Conservation (phyloP, 35 echinoderm and acorn worm species). For the Hemicentrotus pulcherrimus region DNA sequence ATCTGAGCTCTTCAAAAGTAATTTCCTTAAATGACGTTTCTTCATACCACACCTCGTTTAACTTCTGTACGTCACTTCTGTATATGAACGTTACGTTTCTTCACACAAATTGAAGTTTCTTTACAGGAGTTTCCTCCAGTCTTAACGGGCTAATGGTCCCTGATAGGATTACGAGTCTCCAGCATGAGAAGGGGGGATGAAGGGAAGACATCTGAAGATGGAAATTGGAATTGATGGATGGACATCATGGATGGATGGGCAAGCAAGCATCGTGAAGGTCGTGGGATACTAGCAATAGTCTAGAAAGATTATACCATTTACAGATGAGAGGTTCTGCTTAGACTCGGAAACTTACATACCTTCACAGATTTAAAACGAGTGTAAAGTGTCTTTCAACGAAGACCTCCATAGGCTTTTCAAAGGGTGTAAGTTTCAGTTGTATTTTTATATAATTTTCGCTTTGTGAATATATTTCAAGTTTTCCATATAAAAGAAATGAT, state of each 20-base stretch:
- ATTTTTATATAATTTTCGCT: too few relatives aligned
- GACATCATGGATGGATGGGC: conserved; percentile 30
- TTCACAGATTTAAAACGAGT: not conserved
- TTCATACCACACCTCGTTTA: too few relatives aligned
- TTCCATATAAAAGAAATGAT: too few relatives aligned
- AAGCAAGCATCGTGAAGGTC: conserved; percentile 2
- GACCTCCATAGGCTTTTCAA: not conserved
- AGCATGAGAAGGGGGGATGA: not conserved
- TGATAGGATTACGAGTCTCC: conserved; percentile 4
- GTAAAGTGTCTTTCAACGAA: not conserved
- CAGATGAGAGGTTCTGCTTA: not conserved
- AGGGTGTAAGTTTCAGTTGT: too few relatives aligned
- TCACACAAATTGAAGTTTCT: too few relatives aligned
- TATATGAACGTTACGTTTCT: too few relatives aligned
- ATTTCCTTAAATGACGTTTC: too few relatives aligned
- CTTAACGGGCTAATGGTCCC: not conserved
- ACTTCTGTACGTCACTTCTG: too few relatives aligned
- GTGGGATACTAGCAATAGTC: not conserved
- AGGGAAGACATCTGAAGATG: conserved; percentile 18
- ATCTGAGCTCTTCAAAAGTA: too few relatives aligned
- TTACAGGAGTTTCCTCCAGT: too few relatives aligned
- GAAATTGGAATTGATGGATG: conserved; percentile 34
- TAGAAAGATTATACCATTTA: not conserved
- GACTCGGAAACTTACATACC: not conserved
- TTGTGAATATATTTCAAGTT: too few relatives aligned